phyloP scores from a whole-genome alignment of 2,888 invertebrate species.

The Aphidoletes aphidimyza region DNA sequence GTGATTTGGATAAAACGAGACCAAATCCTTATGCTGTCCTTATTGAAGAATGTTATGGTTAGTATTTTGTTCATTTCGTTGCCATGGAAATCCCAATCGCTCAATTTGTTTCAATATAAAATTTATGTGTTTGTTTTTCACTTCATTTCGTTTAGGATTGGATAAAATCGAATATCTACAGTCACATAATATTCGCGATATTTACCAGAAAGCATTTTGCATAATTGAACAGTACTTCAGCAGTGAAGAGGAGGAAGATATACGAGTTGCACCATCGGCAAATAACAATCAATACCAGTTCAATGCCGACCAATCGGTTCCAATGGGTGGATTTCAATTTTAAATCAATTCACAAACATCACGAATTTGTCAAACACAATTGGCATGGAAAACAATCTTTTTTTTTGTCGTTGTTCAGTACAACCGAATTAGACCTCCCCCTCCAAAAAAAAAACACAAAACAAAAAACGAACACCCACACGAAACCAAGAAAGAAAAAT shows the following conservation, averaged over 20 bases:
- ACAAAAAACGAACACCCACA: not conserved
- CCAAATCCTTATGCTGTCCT: slow-evolving; percentile 91
- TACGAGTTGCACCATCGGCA: slow-evolving; percentile 79
- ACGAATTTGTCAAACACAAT: not conserved
- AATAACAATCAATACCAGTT: slow-evolving; percentile 79
- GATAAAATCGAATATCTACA: slow-evolving; percentile 98
- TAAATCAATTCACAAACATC: slow-evolving; percentile 65
- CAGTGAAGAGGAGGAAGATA: slow-evolving; percentile 88
- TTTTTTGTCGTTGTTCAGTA: too few species aligned
- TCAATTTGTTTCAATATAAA: not conserved
- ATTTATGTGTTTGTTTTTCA: slow-evolving; percentile 21
- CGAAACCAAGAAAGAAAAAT: not conserved
- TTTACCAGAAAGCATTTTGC: slow-evolving; percentile 96
- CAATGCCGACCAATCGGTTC: slow-evolving; percentile 76
- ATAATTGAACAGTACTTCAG: slow-evolving; percentile 97
- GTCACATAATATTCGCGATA: slow-evolving; percentile 95
- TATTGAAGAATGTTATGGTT: slow-evolving; percentile 96
- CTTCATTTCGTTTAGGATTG: slow-evolving; percentile 72
- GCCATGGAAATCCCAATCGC: not conserved
- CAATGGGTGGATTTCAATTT: slow-evolving; percentile 85
- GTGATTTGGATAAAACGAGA: slow-evolving; percentile 82
- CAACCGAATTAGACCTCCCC: not conserved
- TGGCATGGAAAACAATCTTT: too few species aligned
- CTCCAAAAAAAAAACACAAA: not conserved
- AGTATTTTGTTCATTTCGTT: slow-evolving; percentile 59